Percentiles rank a stretch among this genome's conserved stretches.
Conservation (phyloP, 2,888 invertebrate species). For the Aphidius colemani region DNA sequence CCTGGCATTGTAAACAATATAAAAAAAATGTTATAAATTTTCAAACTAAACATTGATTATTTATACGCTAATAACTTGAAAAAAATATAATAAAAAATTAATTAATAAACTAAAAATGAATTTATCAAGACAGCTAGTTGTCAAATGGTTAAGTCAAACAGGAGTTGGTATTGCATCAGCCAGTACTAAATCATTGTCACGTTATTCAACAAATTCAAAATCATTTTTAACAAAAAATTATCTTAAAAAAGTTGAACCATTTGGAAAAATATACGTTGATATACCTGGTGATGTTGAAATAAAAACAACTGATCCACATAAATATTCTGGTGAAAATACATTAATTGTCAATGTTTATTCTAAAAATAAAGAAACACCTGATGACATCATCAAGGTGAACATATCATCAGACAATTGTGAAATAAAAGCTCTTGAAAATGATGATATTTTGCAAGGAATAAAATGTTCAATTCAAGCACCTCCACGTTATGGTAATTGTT, state of each 20-base stretch:
- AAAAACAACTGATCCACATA: conserved; percentile 37
- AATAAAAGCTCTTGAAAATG: conserved; percentile 22
- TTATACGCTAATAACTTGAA: too few species aligned
- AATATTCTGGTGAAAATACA: conserved; percentile 39
- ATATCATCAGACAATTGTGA: conserved; percentile 28
- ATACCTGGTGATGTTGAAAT: conserved; percentile 38
- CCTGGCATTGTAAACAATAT: too few species aligned
- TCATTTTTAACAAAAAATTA: conserved; percentile 27
- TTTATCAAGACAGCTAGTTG: too few species aligned
- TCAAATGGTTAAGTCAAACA: too few species aligned
- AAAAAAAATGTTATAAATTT: too few species aligned
- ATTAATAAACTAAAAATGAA: too few species aligned
- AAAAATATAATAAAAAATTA: too few species aligned
- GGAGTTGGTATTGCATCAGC: too few species aligned
- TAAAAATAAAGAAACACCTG: conserved; percentile 2
- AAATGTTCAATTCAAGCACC: conserved; percentile 35
- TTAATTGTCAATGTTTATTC: conserved; percentile 33
- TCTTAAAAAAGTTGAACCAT: conserved; percentile 33
- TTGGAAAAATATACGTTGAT: conserved; percentile 37
- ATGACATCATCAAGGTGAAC: conserved; percentile 30
- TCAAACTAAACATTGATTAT: too few species aligned
- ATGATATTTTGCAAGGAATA: conserved; percentile 19
- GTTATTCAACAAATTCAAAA: neutral
- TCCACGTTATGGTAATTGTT: conserved; percentile 35
- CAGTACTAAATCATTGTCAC: too few species aligned